Base-by-base conservation (phyloP, 2,888 invertebrate genomes). In the Petrolisthes cinctipes region DNA sequence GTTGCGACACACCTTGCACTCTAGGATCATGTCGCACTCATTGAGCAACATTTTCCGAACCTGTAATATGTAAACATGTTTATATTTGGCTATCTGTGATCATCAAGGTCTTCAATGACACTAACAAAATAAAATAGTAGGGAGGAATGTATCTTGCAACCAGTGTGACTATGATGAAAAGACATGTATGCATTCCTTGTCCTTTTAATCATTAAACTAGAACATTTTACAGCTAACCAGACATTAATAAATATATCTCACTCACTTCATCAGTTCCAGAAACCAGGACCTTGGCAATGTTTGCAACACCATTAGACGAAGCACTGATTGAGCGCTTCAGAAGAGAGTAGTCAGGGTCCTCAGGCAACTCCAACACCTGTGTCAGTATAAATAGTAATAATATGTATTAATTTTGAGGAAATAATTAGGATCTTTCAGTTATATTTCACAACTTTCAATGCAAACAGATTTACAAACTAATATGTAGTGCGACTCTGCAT, bases 11-110 rank as follows among this genome's bases (percentile, higher is more conserved):
- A 96, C 95, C 93, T 96, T 96, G 93, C 98, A 98, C 93, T 98
- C 98, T 93, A 97, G 96, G 91, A 98, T 94, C 88, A 97, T 93
- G 92, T 97, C 96, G 94, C 97, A 97, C 93, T 98, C 98, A 92
- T 96, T 95, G 61, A 95, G 94, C 66, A 98, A 94, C 84, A 97
- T 93, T 91, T 95, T 94, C 91, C 95, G 95, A 53, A 97, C 94
- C 96, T 97, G 93, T 5, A 81, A 37, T 37, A 37, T 37, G 37
- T 37, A 37, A 37, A 37, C 37, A 37, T 37, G 37, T 37, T 37
- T 37, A 37, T 37, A 37, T 37, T 37, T 37, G 37, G 37, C 37
- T 37, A 37, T n/a, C n/a, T n/a, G n/a, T n/a, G n/a, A n/a, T n/a
- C n/a, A n/a, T 37, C 37, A 37, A 2, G 37, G 37, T 37, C 37